Base-by-base conservation (phyloP, 2,888 invertebrate genomes). In the Drosophila nr. perissopoda region DNA sequence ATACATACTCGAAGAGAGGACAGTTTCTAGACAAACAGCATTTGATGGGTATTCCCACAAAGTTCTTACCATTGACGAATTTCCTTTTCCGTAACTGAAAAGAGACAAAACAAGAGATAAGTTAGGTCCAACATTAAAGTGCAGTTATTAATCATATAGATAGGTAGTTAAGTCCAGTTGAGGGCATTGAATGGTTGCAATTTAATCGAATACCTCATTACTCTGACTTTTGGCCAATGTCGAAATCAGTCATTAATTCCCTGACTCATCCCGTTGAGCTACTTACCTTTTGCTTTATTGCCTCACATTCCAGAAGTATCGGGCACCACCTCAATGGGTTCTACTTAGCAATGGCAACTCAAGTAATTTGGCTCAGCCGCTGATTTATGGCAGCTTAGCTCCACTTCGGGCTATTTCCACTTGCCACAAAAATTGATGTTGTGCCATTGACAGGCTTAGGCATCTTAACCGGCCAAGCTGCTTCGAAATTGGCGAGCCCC, bases 11-110 rank as follows among this genome's bases (percentile, higher is more conserved):
- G 51, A 36, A 38, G 31, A 33, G n/a, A n/a, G 36, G 36, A 64
- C 16, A n/a, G 48, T 13, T 25, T 36, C 33, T 51, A 40, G 11
- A 18, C 16, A 58, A 18, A 42, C 6, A 42, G 10, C 29, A 40
- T 21, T 13, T 48, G 53, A 36, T 16, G 10, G 4, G 13, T 21
- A n/a, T n/a, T 16, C 11, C 48, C 53, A 18, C 27, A 33, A 56
- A 53, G 8, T 33, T 63, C 97, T 96, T 94, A 97, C 97, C 97
- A 97, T 93, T 97, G 96, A 90, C 97, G 95, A 89, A 97, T 97
- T 94, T 97, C 97, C 94, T 97, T 97, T 93, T 97, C 97, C 79
- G 97, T 97, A 94, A 97, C 97, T 97, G 96, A 25, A 82, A 96
- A 96, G 93, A 57, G 94, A 94, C 91, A 89, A 87, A 89, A 90